Percentiles rank a stretch among this genome's conserved stretches.
phyloP scores from a whole-genome alignment of 2,113 vertebrate species.

The Salvelinus alpinus region DNA sequence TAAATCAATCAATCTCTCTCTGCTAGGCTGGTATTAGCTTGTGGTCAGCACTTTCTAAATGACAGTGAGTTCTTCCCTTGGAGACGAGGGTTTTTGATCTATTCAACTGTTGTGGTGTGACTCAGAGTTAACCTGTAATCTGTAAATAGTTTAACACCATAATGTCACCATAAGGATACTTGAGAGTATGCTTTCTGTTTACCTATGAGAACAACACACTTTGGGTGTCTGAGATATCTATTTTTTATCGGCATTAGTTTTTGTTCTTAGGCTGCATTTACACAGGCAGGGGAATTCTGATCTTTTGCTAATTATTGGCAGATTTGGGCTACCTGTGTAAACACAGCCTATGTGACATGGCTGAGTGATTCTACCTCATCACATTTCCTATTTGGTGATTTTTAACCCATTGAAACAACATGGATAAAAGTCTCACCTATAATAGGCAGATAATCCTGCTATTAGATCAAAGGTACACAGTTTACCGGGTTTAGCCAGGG shows the following conservation, averaged over 20 bases:
- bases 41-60: slow-evolving; percentile 42
- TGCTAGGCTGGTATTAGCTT: slow-evolving; percentile 13
- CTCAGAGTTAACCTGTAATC: background rate
- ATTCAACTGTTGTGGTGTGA: background rate
- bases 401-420: slow-evolving; percentile 32
- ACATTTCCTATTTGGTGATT: background rate
- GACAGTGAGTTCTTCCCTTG: slow-evolving; percentile 7
- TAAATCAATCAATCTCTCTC: slow-evolving; percentile 41
- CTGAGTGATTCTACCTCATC: background rate
- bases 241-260: background rate
- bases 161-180: background rate
- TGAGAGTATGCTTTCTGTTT: background rate
- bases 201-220: background rate
- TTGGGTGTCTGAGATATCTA: too few species aligned
- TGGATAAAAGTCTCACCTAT: slow-evolving; percentile 30
- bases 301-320: too few species aligned
- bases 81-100: background rate
- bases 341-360: background rate
- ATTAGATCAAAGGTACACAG: slow-evolving; percentile 67
- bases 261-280: background rate
- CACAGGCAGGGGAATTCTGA: too few species aligned
- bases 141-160: background rate
- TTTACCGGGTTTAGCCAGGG: slow-evolving; percentile 64
- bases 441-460: slow-evolving; percentile 59
- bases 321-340: too few species aligned